These are phyloP conservation scores for Coendou prehensilis DNA, from an alignment of 2,797 vertebrate species.

Conservation along the genomic window DNA sequence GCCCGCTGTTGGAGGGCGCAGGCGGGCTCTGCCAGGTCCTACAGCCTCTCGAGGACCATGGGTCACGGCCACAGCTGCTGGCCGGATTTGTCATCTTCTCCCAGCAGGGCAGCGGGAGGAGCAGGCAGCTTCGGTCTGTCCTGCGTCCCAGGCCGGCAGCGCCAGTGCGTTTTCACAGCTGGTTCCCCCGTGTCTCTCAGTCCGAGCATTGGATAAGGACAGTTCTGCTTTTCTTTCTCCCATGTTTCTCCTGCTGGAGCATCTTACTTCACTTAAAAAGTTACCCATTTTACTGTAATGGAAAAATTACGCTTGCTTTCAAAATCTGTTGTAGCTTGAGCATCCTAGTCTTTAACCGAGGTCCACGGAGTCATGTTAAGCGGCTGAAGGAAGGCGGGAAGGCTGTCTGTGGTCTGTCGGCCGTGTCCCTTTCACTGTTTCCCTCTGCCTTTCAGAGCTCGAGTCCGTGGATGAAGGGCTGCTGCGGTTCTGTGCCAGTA, in stretches of 20 bases:
- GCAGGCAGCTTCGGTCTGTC: background rate
- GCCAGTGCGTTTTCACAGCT: too few species aligned
- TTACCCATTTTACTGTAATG: background rate
- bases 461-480: slow-evolving; percentile 94
- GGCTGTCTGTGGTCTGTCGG: too few species aligned
- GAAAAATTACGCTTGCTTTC: slow-evolving; percentile 47
- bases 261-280: slow-evolving; percentile 22
- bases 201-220: background rate
- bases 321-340: background rate
- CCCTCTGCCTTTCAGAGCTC: slow-evolving; percentile 89
- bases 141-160: too few species aligned
- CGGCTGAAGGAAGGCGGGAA: too few species aligned
- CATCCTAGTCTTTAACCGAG: background rate
- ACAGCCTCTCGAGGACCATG: background rate
- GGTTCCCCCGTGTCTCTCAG: background rate
- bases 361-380: background rate
- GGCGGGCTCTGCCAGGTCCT: too few species aligned
- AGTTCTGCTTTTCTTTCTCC: background rate
- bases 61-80: background rate
- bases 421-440: background rate
- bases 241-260: background rate
- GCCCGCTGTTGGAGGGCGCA: too few species aligned
- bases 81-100: background rate
- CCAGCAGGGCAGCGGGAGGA: background rate
- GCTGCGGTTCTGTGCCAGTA: slow-evolving; percentile 94